These are phyloP conservation scores for Cryptus armator DNA, from an alignment of 2,888 invertebrate species.

Conservation along the genomic window DNA sequence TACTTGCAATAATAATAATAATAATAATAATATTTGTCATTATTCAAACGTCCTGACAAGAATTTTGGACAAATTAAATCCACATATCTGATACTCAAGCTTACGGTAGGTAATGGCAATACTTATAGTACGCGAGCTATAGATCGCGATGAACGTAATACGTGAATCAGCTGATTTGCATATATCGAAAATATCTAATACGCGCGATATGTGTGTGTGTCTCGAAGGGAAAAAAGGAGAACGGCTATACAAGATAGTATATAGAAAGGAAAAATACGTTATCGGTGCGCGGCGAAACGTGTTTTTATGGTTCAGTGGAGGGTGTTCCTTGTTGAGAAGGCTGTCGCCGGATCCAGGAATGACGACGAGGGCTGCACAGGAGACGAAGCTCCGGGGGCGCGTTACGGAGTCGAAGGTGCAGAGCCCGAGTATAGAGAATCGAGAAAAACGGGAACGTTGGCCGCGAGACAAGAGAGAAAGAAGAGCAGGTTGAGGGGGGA, in stretches of 20 bases:
- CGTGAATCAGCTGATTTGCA: neutral
- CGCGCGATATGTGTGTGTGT: neutral
- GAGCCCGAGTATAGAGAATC: constrained; percentile 29
- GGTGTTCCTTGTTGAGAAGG: constrained; percentile 50
- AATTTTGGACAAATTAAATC: too few relatives aligned
- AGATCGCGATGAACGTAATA: neutral
- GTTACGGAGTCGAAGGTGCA: constrained; percentile 54
- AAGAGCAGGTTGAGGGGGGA: constrained; percentile 58
- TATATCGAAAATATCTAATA: neutral
- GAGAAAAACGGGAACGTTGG: constrained; percentile 58
- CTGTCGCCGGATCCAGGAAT: constrained; percentile 45
- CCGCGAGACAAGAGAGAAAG: constrained; percentile 37
- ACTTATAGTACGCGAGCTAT: neutral
- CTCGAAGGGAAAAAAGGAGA: neutral
- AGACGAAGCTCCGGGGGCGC: constrained; percentile 19
- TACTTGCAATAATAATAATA: too few relatives aligned
- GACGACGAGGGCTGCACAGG: constrained; percentile 23
- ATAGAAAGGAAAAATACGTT: constrained; percentile 36
- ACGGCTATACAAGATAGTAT: constrained; percentile 19
- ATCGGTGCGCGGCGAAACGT: constrained; percentile 40
- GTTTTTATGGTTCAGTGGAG: constrained; percentile 19
- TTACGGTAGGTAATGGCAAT: neutral
- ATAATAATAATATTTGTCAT: too few relatives aligned
- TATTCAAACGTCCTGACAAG: too few relatives aligned
- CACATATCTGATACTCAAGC: neutral